phyloP scores from a whole-genome alignment of 2,797 vertebrate genomes.

The Glyptemys insculpta region DNA sequence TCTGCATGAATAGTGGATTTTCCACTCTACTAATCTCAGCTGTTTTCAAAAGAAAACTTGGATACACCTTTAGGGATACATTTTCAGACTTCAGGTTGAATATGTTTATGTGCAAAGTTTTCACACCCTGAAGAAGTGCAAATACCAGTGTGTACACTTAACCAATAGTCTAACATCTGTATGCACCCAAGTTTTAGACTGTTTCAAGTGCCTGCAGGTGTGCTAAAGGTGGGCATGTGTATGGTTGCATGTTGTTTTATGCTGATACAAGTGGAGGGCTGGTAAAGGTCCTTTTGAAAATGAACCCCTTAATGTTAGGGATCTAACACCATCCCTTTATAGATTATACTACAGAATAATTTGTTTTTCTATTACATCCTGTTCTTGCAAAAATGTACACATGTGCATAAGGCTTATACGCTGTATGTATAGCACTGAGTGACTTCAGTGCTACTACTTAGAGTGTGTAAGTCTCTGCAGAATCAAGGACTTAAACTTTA shows the following conservation, averaged over 20 bases:
- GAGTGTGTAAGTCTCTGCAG: not conserved
- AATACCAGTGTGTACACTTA: not conserved
- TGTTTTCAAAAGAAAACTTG: not conserved
- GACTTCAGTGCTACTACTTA: not conserved
- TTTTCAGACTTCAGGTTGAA: not conserved
- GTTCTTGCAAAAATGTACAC: not conserved
- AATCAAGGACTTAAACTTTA: not conserved
- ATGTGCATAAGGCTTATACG: too few relatives aligned
- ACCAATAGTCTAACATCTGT: too few relatives aligned
- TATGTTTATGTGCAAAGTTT: not conserved
- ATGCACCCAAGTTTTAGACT: not conserved
- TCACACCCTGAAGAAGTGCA: not conserved
- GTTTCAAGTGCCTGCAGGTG: not conserved
- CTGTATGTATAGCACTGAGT: not conserved
- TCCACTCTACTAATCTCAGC: not conserved
- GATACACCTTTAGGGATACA: not conserved
- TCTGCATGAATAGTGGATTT: not conserved
- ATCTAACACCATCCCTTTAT: not conserved
- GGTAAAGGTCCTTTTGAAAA: not conserved
- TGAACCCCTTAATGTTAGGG: not conserved
- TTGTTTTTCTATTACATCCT: not conserved
- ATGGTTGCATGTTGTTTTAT: not conserved
- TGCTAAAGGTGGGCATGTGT: not conserved
- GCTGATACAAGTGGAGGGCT: too few relatives aligned
- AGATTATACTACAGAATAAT: not conserved